A percentile compares a stretch with the other conserved stretches of the same genome.
phyloP scores from a whole-genome alignment of 2,113 vertebrate species.

The Ranitomeya imitator region DNA sequence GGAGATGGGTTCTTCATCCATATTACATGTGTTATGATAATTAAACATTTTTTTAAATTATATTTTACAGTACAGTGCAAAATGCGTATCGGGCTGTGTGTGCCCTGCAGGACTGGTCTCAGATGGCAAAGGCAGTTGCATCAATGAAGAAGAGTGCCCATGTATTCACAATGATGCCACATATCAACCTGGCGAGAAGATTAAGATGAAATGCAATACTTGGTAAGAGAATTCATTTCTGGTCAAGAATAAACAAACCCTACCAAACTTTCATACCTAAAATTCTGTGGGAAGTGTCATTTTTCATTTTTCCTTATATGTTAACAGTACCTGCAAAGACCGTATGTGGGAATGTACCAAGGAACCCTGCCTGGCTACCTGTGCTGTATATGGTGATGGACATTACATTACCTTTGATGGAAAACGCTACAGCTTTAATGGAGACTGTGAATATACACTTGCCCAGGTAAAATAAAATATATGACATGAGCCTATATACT shows the following conservation, averaged over 20 bases:
- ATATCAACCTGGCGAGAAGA: conserved; percentile 78
- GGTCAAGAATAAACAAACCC: background rate
- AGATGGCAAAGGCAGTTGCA: conserved; percentile 78
- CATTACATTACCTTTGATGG: conserved; percentile 91
- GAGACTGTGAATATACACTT: conserved; percentile 89
- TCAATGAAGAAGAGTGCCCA: conserved; percentile 78
- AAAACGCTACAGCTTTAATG: conserved; percentile 87
- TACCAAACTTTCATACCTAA: background rate
- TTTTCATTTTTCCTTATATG: background rate
- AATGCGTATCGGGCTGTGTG: conserved; percentile 85
- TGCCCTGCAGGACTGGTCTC: conserved; percentile 83
- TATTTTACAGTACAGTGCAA: conserved; percentile 77
- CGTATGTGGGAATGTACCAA: conserved; percentile 83
- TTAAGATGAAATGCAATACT: conserved; percentile 87
- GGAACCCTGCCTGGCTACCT: conserved; percentile 80
- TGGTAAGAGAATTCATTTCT: conserved; percentile 73
- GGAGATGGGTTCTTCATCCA: background rate
- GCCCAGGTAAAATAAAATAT: conserved; percentile 77
- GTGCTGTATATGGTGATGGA: conserved; percentile 88
- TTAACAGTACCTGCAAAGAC: conserved; percentile 77
- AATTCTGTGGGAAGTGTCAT: background rate
- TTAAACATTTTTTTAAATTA: background rate
- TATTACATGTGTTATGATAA: background rate
- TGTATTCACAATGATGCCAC: conserved; percentile 84
- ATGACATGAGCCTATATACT: background rate